These are phyloP conservation scores for Plebejus anna DNA, from an alignment of 2,888 invertebrate species.

Conservation along the genomic window DNA sequence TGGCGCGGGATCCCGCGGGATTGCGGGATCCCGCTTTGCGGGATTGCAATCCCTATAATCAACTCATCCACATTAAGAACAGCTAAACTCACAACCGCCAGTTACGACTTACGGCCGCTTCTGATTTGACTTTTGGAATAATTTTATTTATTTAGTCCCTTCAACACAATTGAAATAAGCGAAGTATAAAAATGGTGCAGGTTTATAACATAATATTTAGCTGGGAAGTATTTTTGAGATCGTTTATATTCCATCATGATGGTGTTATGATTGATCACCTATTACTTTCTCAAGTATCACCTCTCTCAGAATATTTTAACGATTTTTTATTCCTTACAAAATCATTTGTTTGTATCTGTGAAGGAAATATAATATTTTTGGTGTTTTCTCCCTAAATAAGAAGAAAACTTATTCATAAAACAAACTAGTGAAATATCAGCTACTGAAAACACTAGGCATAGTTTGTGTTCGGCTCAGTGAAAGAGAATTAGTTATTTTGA, in stretches of 20 bases:
- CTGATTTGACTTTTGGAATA: background rate
- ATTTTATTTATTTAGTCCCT: background rate
- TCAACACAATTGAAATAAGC: background rate
- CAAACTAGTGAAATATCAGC: background rate
- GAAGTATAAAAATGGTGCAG: background rate
- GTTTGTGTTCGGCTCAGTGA: background rate
- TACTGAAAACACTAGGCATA: background rate
- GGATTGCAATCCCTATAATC: no score
- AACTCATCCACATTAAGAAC: no score
- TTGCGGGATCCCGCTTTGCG: no score
- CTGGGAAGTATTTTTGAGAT: background rate
- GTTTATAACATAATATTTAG: background rate
- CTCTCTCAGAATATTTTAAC: background rate
- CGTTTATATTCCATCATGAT: constrained; percentile 1
- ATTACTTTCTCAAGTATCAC: background rate
- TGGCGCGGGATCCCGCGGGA: no score
- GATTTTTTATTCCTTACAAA: background rate
- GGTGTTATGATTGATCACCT: background rate
- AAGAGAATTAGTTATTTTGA: constrained; percentile 27
- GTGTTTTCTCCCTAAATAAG: background rate
- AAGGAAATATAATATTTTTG: background rate
- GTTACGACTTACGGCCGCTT: no score
- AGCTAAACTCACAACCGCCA: no score
- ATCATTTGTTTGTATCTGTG: background rate
- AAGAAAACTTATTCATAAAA: background rate